phyloP scores from a whole-genome alignment of 1,140 invertebrate genomes.

The Drosophila chauvacae region DNA sequence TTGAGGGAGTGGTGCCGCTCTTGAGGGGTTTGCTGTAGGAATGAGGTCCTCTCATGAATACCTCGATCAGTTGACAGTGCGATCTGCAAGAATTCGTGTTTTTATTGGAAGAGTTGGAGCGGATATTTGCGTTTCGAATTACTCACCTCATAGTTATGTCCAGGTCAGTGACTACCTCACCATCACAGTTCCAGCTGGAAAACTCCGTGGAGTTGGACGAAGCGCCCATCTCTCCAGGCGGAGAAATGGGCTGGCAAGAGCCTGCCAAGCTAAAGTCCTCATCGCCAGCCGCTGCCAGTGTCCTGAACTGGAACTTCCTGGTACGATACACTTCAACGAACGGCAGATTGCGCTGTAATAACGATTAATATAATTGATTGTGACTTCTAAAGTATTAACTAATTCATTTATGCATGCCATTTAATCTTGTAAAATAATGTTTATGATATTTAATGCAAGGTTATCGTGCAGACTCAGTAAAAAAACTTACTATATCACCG shows the following conservation, averaged over 20 bases:
- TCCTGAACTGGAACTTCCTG: constrained; percentile 90
- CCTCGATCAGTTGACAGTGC: constrained; percentile 86
- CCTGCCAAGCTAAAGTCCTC: constrained; percentile 74
- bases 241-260: constrained; percentile 70
- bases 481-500: constrained; percentile 86
- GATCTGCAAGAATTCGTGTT: constrained; percentile 59
- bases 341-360: constrained; percentile 88
- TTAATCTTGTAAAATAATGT: background rate
- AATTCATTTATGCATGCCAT: background rate
- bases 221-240: constrained; percentile 35
- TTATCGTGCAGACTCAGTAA: background rate
- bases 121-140: background rate
- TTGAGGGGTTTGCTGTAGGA: constrained; percentile 71
- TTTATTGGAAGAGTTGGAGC: background rate
- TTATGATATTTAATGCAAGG: background rate
- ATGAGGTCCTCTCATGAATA: constrained; percentile 86
- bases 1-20: constrained; percentile 38
- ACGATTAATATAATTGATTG: constrained; percentile 42
- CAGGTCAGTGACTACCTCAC: constrained; percentile 90
- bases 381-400: background rate
- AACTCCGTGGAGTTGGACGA: constrained; percentile 48
- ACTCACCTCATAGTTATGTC: constrained; percentile 89
- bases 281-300: constrained; percentile 77
- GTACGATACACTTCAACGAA: constrained; percentile 92
- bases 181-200: constrained; percentile 95